phyloP scores from a whole-genome alignment of 2,888 invertebrate species.

The Drosophila vallismaia region DNA sequence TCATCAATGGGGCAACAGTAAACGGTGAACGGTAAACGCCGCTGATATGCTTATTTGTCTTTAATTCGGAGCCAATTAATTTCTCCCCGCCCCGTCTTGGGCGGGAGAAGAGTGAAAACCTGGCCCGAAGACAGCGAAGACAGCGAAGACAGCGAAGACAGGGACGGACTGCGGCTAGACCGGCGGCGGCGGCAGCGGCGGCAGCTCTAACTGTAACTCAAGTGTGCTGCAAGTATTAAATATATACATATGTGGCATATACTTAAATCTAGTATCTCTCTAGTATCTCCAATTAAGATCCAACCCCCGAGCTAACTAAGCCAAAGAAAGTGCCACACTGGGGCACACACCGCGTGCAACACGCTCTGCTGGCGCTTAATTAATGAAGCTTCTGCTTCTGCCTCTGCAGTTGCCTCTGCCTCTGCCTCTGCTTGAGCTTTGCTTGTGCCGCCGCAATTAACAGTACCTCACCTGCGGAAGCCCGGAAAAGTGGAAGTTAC shows the following conservation, averaged over 20 bases:
- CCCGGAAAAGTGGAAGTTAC: constrained; percentile 45
- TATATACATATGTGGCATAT: not conserved
- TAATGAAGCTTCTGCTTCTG: constrained; percentile 58
- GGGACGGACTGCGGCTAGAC: not conserved
- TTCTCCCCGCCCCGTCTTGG: constrained; percentile 37
- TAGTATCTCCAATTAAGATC: constrained; percentile 17
- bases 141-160: not conserved
- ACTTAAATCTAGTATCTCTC: not conserved
- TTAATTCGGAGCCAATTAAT: constrained; percentile 69
- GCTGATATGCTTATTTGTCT: constrained; percentile 59
- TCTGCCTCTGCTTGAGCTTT: not conserved
- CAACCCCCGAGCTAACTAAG: constrained; percentile 50
- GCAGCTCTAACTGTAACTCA: not conserved
- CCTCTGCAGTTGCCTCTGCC: constrained; percentile 5
- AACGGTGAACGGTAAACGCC: constrained; percentile 57
- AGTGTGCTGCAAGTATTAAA: not conserved
- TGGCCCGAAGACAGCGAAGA: not conserved
- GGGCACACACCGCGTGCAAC: constrained; percentile 61
- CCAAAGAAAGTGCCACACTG: constrained; percentile 63
- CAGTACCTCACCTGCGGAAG: constrained; percentile 42
- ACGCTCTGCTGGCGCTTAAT: constrained; percentile 75
- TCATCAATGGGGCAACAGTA: constrained; percentile 46
- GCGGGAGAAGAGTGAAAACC: constrained; percentile 28
- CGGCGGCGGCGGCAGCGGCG: not conserved
- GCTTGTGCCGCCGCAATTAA: constrained; percentile 58